Conservation (phyloP, 2,113 vertebrate species). For the Pelmatolapia mariae region DNA sequence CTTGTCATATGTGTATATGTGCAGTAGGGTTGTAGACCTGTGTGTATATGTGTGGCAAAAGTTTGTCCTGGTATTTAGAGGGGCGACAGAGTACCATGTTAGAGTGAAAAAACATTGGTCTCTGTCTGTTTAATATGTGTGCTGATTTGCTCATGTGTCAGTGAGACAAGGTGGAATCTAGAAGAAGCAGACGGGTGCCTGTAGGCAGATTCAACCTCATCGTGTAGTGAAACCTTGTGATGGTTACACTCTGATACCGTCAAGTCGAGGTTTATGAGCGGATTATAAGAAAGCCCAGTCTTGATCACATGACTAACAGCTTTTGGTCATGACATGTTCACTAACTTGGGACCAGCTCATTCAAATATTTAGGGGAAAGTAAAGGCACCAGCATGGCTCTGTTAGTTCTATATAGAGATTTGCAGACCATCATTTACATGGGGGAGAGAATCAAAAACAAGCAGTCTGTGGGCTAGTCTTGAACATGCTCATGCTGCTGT, state of each 20-base stretch:
- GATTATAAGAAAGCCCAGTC: neutral
- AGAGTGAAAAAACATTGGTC: neutral
- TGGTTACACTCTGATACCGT: neutral
- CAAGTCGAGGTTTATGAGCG: accelerated
- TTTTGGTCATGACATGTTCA: neutral
- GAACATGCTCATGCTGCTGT: too few species aligned
- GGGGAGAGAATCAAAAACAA: too few species aligned
- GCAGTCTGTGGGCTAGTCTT: too few species aligned
- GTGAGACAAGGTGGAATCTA: neutral
- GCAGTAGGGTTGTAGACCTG: neutral
- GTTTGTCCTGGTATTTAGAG: slow-evolving; percentile 6
- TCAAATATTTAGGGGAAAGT: too few species aligned
- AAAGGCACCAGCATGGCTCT: too few species aligned
- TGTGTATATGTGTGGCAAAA: neutral
- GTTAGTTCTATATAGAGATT: neutral
- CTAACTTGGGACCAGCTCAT: too few species aligned
- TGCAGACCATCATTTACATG: neutral
- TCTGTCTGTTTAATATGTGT: neutral
- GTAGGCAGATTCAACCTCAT: neutral
- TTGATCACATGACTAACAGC: neutral
- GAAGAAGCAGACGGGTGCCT: neutral
- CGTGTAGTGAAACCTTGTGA: neutral
- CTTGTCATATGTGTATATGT: neutral
- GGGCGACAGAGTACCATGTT: neutral
- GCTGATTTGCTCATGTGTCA: neutral